A percentile compares a stretch with the other conserved stretches of the same genome.
phyloP scores from a whole-genome alignment of 2,113 vertebrate genomes.

The Cynocephalus volans region DNA sequence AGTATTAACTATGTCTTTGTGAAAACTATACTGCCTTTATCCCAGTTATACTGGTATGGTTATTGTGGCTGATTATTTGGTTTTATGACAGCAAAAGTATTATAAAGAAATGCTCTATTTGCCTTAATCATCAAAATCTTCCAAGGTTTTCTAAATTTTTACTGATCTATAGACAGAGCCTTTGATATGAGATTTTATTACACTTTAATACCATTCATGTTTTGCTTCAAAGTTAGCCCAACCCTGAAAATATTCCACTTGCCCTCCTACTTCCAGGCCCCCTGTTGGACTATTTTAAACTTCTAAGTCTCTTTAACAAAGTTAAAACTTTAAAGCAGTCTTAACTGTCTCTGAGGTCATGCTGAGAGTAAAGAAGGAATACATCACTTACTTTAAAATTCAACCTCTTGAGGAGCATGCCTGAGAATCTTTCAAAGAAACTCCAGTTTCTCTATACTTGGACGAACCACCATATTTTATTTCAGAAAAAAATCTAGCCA shows the following conservation, averaged over 20 bases:
- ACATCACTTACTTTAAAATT: slow-evolving; percentile 79
- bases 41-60: background rate
- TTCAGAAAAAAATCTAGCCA: slow-evolving; percentile 69
- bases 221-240: slow-evolving; percentile 77
- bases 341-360: slow-evolving; percentile 77
- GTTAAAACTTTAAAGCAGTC: slow-evolving; percentile 81
- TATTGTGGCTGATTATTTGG: background rate
- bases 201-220: slow-evolving; percentile 65
- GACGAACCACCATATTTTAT: slow-evolving; percentile 70
- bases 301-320: slow-evolving; percentile 81
- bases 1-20: background rate
- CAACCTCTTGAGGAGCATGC: slow-evolving; percentile 73
- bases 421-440: slow-evolving; percentile 74
- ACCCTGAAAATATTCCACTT: slow-evolving; percentile 78
- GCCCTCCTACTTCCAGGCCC: slow-evolving; percentile 58
- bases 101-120: background rate
- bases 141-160: slow-evolving; percentile 49
- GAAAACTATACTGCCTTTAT: background rate
- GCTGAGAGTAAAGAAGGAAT: slow-evolving; percentile 79
- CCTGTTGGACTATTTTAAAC: slow-evolving; percentile 79
- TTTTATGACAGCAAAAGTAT: background rate
- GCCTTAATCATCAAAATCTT: slow-evolving; percentile 19
- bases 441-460: slow-evolving; percentile 41
- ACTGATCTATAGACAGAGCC: background rate
- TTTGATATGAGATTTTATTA: slow-evolving; percentile 72